A percentile compares a stretch with the other conserved stretches of the same genome.
Evolutionary conservation across 2,888 invertebrate genomes (phyloP).

Genomic region (Emesis furor): DNA sequence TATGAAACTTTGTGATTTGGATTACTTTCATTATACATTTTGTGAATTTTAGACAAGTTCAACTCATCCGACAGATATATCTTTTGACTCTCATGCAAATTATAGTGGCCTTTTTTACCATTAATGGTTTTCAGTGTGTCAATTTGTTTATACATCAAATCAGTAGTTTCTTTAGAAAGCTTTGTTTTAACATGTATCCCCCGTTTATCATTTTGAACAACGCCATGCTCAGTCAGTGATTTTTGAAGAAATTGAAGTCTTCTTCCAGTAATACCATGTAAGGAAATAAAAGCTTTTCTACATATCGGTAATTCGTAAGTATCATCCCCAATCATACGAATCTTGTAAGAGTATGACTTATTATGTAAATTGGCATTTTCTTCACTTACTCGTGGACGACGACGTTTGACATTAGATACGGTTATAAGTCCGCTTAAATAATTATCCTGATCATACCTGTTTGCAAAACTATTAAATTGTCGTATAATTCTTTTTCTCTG

Average conservation of each 20-base stretch:
- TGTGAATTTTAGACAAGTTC: slow-evolving; percentile 47
- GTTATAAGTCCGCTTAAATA: slow-evolving; percentile 25
- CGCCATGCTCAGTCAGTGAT: slow-evolving; percentile 18
- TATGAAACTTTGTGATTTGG: too few relatives aligned
- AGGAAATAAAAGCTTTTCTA: slow-evolving; percentile 19
- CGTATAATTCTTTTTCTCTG: background rate
- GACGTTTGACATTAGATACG: slow-evolving; percentile 22
- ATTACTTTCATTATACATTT: too few relatives aligned
- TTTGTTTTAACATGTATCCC: slow-evolving; percentile 27
- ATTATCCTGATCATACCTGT: slow-evolving; percentile 2
- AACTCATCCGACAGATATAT: slow-evolving; percentile 34
- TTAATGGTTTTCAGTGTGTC: slow-evolving; percentile 4
- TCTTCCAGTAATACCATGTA: slow-evolving; percentile 20
- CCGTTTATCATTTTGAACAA: slow-evolving; percentile 23
- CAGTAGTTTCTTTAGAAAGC: slow-evolving; percentile 22
- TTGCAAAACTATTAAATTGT: background rate
- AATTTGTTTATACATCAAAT: slow-evolving; percentile 20
- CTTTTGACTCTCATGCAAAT: slow-evolving; percentile 24
- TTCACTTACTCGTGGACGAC: slow-evolving; percentile 16
- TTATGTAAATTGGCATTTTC: slow-evolving; percentile 26
- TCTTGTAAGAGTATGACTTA: background rate
- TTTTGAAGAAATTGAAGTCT: slow-evolving; percentile 22
- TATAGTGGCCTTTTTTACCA: slow-evolving; percentile 27
- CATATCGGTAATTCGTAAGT: slow-evolving; percentile 15
- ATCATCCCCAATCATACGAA: slow-evolving; percentile 27